A percentile compares a stretch with the other conserved stretches of the same genome.
These are phyloP conservation scores for Mobula hypostoma DNA, from an alignment of 2,113 vertebrate species.

Conservation along the genomic window DNA sequence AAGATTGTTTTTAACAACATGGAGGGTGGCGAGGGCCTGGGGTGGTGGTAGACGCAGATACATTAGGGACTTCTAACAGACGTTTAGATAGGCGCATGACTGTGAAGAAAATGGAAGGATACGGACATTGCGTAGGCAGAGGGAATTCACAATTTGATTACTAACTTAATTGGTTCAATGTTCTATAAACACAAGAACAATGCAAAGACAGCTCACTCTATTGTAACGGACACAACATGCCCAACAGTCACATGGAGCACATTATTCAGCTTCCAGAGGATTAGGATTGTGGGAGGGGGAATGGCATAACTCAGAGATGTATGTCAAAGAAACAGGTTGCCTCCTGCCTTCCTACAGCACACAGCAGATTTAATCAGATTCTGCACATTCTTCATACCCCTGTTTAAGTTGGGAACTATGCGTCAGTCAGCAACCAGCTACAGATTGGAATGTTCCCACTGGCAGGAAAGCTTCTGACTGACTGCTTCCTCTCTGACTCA, in stretches of 20 bases:
- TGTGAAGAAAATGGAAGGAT: too few relatives aligned
- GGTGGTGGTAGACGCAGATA: too few relatives aligned
- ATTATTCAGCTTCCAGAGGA: not conserved
- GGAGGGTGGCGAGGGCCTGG: too few relatives aligned
- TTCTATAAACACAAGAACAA: too few relatives aligned
- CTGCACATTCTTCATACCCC: not conserved
- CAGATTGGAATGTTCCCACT: constrained; percentile 20
- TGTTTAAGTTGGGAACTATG: not conserved
- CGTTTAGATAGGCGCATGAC: too few relatives aligned
- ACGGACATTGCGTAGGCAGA: too few relatives aligned
- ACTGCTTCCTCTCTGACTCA: not conserved
- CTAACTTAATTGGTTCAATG: too few relatives aligned
- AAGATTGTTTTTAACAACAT: too few relatives aligned
- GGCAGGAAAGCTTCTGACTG: not conserved
- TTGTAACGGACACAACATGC: not conserved
- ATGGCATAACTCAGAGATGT: not conserved
- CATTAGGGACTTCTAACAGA: too few relatives aligned
- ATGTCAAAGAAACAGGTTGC: not conserved
- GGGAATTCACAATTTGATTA: too few relatives aligned
- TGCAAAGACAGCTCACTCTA: not conserved
- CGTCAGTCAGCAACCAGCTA: not conserved
- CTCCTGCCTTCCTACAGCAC: not conserved
- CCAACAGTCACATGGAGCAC: not conserved
- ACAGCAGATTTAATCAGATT: not conserved
- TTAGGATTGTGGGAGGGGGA: not conserved